These are phyloP conservation scores for Boloria euphrosyne DNA, from an alignment of 2,888 invertebrate species.

Conservation along the genomic window DNA sequence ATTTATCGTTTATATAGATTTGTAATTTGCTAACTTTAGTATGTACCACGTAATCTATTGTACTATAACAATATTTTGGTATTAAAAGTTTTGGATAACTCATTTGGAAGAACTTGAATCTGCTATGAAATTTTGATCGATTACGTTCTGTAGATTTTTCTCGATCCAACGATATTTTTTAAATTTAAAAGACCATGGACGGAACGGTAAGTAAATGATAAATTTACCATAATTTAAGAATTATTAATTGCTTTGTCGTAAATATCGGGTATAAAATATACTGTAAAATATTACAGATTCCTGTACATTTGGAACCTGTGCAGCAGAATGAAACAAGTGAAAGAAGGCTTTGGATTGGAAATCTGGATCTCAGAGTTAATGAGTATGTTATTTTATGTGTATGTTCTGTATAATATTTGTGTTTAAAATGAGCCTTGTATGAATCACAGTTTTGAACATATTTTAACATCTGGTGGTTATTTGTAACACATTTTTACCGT, in stretches of 20 bases:
- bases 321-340: constrained; percentile 82
- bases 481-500: no score
- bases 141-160: constrained; percentile 12
- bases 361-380: constrained; percentile 93
- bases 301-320: constrained; percentile 81
- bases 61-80: no score
- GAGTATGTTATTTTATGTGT: constrained; percentile 88
- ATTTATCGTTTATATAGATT: background rate
- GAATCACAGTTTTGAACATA: no score
- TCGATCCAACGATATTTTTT: background rate
- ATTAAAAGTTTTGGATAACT: no score
- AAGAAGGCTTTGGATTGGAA: constrained; percentile 94
- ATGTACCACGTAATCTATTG: no score
- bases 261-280: background rate
- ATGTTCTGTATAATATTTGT: background rate
- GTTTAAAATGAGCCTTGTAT: background rate
- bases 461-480: no score
- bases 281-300: constrained; percentile 57
- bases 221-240: background rate
- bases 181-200: constrained; percentile 6
- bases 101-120: no score
- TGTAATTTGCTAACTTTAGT: background rate
- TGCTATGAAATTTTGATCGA: background rate
- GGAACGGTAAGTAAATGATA: constrained; percentile 5
- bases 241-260: background rate